phyloP scores from a whole-genome alignment of 2,113 vertebrate genomes.

The Nycticorax nycticorax region DNA sequence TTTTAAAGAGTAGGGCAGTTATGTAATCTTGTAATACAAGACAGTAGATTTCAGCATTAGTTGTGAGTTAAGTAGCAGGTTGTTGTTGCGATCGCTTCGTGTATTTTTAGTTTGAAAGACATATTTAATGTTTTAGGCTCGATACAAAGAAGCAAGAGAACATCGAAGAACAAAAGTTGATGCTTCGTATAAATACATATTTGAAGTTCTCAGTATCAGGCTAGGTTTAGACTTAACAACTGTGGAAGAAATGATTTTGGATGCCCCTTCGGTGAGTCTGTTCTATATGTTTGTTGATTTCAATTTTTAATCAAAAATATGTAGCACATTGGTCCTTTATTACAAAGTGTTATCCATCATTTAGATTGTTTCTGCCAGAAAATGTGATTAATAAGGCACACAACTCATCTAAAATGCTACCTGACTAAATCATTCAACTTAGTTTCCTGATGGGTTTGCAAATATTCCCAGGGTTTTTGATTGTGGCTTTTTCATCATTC shows the following conservation, averaged over 20 bases:
- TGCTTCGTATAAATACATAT: conserved; percentile 77
- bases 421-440: not conserved
- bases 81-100: not conserved
- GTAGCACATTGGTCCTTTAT: not conserved
- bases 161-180: conserved; percentile 70
- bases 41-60: not conserved
- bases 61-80: not conserved
- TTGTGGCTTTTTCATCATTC: not conserved
- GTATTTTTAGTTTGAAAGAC: not conserved
- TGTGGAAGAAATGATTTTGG: conserved; percentile 84
- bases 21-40: not conserved
- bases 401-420: not conserved
- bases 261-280: conserved; percentile 78
- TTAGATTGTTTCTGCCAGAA: not conserved
- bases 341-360: not conserved
- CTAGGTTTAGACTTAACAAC: conserved; percentile 65
- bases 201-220: conserved; percentile 76
- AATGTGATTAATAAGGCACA: not conserved
- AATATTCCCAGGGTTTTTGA: not conserved
- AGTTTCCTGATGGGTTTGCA: not conserved
- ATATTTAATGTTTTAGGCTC: conserved; percentile 66
- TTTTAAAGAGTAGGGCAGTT: not conserved
- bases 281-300: not conserved
- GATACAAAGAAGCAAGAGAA: conserved; percentile 77
- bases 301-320: not conserved